A percentile compares a stretch with the other conserved stretches of the same genome.
These are phyloP conservation scores for Malacosoma neustria DNA, from an alignment of 2,888 invertebrate species.

Conservation along the genomic window DNA sequence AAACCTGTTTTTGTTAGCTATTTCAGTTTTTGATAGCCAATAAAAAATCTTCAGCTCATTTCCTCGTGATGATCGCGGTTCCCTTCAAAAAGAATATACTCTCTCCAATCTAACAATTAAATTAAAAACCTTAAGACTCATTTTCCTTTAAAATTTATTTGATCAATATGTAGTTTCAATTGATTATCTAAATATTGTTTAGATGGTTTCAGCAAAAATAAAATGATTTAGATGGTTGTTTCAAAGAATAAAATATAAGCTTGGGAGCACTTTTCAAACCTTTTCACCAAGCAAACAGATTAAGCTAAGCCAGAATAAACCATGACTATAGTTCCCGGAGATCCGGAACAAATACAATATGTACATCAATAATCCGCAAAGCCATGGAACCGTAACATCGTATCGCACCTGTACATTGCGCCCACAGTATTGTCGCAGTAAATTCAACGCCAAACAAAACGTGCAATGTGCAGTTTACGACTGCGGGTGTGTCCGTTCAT, in stretches of 20 bases:
- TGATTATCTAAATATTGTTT: too few relatives aligned
- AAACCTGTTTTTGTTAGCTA: too few relatives aligned
- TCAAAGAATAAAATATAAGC: neutral
- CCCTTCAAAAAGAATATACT: too few relatives aligned
- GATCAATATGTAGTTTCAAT: too few relatives aligned
- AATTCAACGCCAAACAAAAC: constrained; percentile 28
- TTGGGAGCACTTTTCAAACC: neutral
- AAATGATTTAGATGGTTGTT: too few relatives aligned
- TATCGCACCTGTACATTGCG: constrained; percentile 15
- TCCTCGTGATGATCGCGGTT: too few relatives aligned
- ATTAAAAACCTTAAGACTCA: too few relatives aligned
- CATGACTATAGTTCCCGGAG: neutral
- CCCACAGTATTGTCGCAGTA: constrained; percentile 15
- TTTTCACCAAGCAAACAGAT: neutral
- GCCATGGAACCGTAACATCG: constrained; percentile 7
- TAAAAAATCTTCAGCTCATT: too few relatives aligned
- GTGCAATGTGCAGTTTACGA: constrained; percentile 32
- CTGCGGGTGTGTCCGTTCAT: constrained; percentile 16
- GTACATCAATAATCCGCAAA: constrained; percentile 6
- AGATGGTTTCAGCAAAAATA: too few relatives aligned
- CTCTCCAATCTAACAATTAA: too few relatives aligned
- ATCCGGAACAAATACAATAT: neutral
- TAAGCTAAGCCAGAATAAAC: neutral
- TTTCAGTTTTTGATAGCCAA: too few relatives aligned
- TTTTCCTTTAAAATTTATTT: too few relatives aligned